These are phyloP conservation scores for Heliconius aoede DNA, from an alignment of 2,888 invertebrate species.

Conservation along the genomic window DNA sequence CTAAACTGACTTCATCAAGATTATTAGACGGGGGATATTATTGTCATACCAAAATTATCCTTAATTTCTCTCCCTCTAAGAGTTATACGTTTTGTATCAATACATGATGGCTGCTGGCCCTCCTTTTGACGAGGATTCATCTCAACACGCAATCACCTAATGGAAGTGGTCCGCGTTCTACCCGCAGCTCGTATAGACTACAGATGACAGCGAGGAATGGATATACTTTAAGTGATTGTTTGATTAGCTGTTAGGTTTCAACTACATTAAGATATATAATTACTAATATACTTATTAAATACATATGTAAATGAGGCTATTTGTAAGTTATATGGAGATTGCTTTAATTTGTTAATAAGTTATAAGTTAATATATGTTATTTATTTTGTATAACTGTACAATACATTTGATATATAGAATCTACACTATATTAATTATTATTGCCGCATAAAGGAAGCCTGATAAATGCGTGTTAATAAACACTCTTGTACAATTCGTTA, in stretches of 20 bases:
- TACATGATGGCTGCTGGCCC: slow-evolving; percentile 36
- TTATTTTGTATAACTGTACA: too few relatives aligned
- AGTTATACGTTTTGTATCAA: slow-evolving; percentile 19
- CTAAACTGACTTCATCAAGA: not conserved
- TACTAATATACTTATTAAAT: not conserved
- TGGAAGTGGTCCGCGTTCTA: slow-evolving; percentile 29
- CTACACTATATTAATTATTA: not conserved
- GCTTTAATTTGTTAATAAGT: too few relatives aligned
- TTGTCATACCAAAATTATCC: not conserved
- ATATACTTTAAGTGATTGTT: slow-evolving; percentile 21
- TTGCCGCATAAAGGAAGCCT: slow-evolving; percentile 1
- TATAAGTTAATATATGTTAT: too few relatives aligned
- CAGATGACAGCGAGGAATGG: slow-evolving; percentile 23
- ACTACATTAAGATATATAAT: not conserved
- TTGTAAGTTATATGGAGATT: too few relatives aligned
- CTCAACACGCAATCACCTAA: slow-evolving; percentile 46
- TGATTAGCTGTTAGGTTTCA: slow-evolving; percentile 22
- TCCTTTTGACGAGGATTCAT: slow-evolving; percentile 45
- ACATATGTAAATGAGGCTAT: too few relatives aligned
- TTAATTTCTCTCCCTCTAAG: slow-evolving; percentile 30
- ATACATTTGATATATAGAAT: not conserved
- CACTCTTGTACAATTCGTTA: not conserved
- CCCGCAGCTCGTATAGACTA: slow-evolving; percentile 24
- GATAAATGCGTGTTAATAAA: slow-evolving; percentile 16
- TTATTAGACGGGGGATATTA: not conserved